Evolutionary conservation across 2,888 invertebrate genomes (phyloP), one percentile per base, ranked within the genome.

Genomic region (Mimumesa dahlbomi): DNA sequence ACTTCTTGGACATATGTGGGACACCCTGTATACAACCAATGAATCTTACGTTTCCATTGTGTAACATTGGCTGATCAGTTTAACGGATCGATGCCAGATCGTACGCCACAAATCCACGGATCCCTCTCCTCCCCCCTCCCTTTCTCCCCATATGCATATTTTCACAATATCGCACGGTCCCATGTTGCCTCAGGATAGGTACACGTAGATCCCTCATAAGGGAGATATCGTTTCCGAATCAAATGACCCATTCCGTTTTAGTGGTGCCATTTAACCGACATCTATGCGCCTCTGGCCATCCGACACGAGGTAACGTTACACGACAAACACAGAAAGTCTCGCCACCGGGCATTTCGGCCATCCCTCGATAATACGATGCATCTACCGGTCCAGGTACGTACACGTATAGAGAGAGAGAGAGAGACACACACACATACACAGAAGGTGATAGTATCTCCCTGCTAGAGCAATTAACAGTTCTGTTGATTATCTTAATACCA

Each of bases 171-270:
- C 77, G 79, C 69, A 52, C 70, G 71, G 68, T 63, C 65, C 73
- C 56, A 38, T 48, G 56, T 73, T 59, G 69, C 71, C 71, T 59
- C 56, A 69, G 81, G 77, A 64, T 64, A 71, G 59, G 79, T 80
- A 77, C 72, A 79, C 74, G 77, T 74, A 81, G 77, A 82, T 85
- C 82, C 78, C 85, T 84, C 84, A 87, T 84, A 85, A 86, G 86
- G 84, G 85, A 84, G 88, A 88, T 88, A 89, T 88, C 88, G 86
- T 83, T 84, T 84, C 82, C 83, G 83, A 88, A 89, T 89, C 88
- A 89, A 89, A 89, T 87, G 88, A 87, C 87, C 88, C 88, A 89
- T 89, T 89, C 81, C 77, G 84, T 85, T 88, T 89, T 89, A 89
- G 84, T 87, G 83, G 81, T 63, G 81, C 81, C 85, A 87, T 87